phyloP scores from a whole-genome alignment of 37 sponge, comb jelly and placozoan species.

The Beroe forskalii region DNA sequence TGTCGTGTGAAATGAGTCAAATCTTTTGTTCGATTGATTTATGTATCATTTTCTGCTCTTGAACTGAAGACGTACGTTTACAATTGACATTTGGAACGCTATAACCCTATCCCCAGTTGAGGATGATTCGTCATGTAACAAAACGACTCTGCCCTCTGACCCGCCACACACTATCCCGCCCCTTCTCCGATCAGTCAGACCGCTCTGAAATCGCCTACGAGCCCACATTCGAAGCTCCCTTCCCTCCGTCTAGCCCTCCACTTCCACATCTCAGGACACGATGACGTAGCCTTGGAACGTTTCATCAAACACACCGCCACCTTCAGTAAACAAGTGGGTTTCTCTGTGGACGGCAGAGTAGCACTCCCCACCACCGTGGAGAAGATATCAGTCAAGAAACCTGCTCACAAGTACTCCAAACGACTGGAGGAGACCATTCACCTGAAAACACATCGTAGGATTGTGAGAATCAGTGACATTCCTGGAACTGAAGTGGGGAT shows the following conservation, averaged over 20 bases:
- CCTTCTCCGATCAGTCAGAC: slow-evolving; percentile 25
- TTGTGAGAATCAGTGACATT: slow-evolving; percentile 33
- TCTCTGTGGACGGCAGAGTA: slow-evolving; percentile 30
- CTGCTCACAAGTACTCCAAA: slow-evolving; percentile 33
- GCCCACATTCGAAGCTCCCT: slow-evolving; percentile 22
- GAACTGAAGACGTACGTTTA: too few relatives aligned
- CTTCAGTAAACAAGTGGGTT: slow-evolving; percentile 44
- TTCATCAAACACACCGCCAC: slow-evolving; percentile 59
- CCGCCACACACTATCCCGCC: not conserved
- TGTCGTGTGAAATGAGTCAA: too few relatives aligned
- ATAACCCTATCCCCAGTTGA: not conserved
- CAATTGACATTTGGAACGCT: too few relatives aligned
- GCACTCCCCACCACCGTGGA: slow-evolving; percentile 55
- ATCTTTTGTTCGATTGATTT: too few relatives aligned
- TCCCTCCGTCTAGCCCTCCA: slow-evolving; percentile 13
- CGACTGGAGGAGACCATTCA: slow-evolving; percentile 35
- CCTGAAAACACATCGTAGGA: slow-evolving; percentile 63
- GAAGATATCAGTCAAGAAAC: slow-evolving; percentile 51
- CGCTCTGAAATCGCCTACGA: slow-evolving; percentile 41
- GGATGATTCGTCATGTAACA: slow-evolving; percentile 1
- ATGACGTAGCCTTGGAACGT: slow-evolving; percentile 22
- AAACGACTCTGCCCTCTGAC: slow-evolving; percentile 43
- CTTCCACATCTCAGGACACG: slow-evolving; percentile 53
- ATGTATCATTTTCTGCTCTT: too few relatives aligned
- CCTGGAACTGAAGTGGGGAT: slow-evolving; percentile 64